Evolutionary conservation across 2,113 vertebrate genomes (phyloP).

Genomic region (Pelobates fuscus): DNA sequence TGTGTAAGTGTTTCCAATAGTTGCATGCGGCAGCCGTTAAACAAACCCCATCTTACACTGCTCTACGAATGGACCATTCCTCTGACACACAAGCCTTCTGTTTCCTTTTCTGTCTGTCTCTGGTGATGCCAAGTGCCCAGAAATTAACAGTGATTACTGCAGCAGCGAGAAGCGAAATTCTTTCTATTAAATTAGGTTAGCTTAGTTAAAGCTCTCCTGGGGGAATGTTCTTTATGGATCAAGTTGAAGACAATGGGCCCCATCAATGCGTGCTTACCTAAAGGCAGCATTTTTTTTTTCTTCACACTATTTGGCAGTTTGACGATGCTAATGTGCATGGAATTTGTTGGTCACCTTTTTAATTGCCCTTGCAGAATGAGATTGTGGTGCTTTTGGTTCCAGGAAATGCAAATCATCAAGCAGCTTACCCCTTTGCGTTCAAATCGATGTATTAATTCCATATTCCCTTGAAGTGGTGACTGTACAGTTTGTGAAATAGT

Average conservation of each 20-base stretch:
- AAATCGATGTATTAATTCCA: too few relatives aligned
- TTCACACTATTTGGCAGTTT: background rate
- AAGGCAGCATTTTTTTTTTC: background rate
- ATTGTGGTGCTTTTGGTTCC: background rate
- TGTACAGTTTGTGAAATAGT: too few relatives aligned
- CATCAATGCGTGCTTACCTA: background rate
- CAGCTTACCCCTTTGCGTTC: too few relatives aligned
- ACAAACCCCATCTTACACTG: background rate
- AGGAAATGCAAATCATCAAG: background rate
- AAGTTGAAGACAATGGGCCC: constrained; percentile 2
- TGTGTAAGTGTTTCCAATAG: too few relatives aligned
- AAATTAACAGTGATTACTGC: background rate
- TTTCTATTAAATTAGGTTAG: constrained; percentile 12
- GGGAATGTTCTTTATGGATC: constrained; percentile 26
- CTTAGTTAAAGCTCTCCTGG: background rate
- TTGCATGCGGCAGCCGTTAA: too few relatives aligned
- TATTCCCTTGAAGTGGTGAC: too few relatives aligned
- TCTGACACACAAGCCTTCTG: background rate
- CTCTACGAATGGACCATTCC: background rate
- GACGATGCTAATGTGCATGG: background rate
- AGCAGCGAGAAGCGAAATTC: background rate
- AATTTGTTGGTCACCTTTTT: constrained; percentile 11
- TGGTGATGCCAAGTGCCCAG: background rate
- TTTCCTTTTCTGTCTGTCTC: background rate
- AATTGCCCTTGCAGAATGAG: constrained; percentile 20